These are phyloP conservation scores for Nomada fabriciana DNA, from an alignment of 2,888 invertebrate species.

Conservation along the genomic window DNA sequence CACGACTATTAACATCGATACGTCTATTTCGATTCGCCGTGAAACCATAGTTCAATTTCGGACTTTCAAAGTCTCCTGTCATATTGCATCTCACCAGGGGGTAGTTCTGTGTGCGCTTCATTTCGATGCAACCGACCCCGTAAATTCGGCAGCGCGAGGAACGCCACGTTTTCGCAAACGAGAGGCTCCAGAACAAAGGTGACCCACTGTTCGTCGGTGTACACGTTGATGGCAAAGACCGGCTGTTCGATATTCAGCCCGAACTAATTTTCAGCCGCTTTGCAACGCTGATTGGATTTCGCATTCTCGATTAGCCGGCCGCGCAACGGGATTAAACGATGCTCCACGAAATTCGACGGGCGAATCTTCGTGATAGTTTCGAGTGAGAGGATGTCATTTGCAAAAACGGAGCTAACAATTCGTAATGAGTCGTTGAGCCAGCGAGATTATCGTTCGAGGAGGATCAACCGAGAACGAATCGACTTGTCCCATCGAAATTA, in stretches of 20 bases:
- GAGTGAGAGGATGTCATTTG: not conserved
- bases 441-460: not conserved
- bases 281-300: slow-evolving; percentile 51
- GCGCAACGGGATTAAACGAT: slow-evolving; percentile 37
- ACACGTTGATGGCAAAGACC: slow-evolving; percentile 2
- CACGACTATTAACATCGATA: not conserved
- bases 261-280: slow-evolving; percentile 56
- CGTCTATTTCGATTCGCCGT: not conserved
- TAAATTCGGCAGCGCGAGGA: slow-evolving; percentile 10
- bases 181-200: slow-evolving; percentile 12
- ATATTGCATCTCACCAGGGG: not conserved
- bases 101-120: not conserved
- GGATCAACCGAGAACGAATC: not conserved
- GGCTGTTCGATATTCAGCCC: slow-evolving; percentile 29
- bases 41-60: not conserved
- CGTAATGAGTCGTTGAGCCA: not conserved
- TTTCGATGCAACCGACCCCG: slow-evolving; percentile 14
- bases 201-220: not conserved
- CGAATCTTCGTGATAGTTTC: slow-evolving; percentile 20
- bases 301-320: slow-evolving; percentile 54
- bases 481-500: slow-evolving; percentile 12
- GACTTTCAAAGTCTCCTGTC: not conserved
- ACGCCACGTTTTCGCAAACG: slow-evolving; percentile 11
- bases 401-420: not conserved
- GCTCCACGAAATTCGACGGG: slow-evolving; percentile 27